Evolutionary conservation across 1,140 invertebrate genomes (phyloP).

Genomic region (Drosophila funebris): DNA sequence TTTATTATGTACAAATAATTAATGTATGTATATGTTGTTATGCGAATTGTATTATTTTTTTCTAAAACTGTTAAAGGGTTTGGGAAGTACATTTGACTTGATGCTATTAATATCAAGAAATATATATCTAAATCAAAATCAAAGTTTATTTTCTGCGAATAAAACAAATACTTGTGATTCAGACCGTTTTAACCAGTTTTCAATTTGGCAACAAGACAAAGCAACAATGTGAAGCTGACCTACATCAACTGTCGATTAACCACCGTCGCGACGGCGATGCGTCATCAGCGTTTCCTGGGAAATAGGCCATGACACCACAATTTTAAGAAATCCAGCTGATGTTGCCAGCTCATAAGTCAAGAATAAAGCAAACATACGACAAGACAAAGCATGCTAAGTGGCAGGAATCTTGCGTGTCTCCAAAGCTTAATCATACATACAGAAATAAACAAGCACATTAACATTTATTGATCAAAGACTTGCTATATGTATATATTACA

Average conservation of each 20-base stretch:
- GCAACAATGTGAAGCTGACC: constrained; percentile 1
- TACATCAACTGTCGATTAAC: constrained; percentile 1
- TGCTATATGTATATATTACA: constrained; percentile 20
- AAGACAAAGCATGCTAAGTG: not conserved
- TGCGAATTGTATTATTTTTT: constrained; percentile 41
- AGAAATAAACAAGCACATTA: not conserved
- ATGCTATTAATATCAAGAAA: constrained; percentile 13
- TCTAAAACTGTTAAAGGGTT: constrained; percentile 46
- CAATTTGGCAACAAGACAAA: not conserved
- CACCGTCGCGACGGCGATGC: not conserved
- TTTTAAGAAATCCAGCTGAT: not conserved
- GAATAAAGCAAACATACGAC: not conserved
- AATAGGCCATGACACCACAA: not conserved
- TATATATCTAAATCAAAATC: not conserved
- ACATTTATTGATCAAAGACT: constrained; percentile 5
- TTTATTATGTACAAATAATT: constrained; percentile 41
- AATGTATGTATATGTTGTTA: constrained; percentile 45
- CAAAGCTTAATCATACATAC: too few species aligned
- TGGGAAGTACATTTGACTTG: constrained; percentile 36
- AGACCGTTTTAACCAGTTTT: constrained; percentile 3
- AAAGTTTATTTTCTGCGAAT: not conserved
- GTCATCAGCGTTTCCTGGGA: constrained; percentile 4
- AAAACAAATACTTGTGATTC: not conserved
- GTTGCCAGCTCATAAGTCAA: not conserved
- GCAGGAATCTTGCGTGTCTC: not conserved